Evolutionary conservation across 1,140 invertebrate species (phyloP), one percentile per base, ranked within the genome.

Genomic region (Zaprionus davidi): DNA sequence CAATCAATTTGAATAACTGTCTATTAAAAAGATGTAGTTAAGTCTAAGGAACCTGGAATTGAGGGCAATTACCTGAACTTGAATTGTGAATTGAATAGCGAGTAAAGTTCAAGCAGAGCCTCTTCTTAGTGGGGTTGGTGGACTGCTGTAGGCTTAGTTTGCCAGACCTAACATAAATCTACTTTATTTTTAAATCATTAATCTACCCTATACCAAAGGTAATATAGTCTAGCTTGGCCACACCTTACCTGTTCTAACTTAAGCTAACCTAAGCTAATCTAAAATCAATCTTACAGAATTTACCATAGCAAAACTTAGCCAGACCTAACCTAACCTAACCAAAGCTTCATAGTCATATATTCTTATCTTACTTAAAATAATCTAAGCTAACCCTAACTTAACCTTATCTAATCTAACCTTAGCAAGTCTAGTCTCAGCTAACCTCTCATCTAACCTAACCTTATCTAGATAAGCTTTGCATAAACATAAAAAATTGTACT

Each of bases 1-100:
- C 46, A 51, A 51, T 51, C 46, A 51, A 51, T 51, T 51, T 51
- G 46, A 51, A 51, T 51, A 51, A 51, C 46, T 51, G 46, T 51
- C 46, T 51, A 51, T 51, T 51, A 51, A 51, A 51, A 51, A 49
- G 9, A 49, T 49, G 46, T 11, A 24, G 65, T 46, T 46, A 7
- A 9, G 41, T 46, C 13, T 41, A 41, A n/a, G 38, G 15, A n/a
- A 41, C n/a, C 6, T 58, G 5, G n/a, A 68, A 49, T 51, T 60
- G 66, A 46, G 41, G 56, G 46, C 20, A 69, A 49, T 17, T 41
- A 59, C 28, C 55, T 34, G 55, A 49, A 17, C 7, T 46, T 2
- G 17, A 17, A 9, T 17, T 46, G n/a, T 46, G 7, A n/a, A 20
- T 17, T 17, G 41, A 17, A 46, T 17, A 17, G 41, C 7, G 41